phyloP scores from a whole-genome alignment of 2,888 invertebrate genomes.

The Griposia aprilina region DNA sequence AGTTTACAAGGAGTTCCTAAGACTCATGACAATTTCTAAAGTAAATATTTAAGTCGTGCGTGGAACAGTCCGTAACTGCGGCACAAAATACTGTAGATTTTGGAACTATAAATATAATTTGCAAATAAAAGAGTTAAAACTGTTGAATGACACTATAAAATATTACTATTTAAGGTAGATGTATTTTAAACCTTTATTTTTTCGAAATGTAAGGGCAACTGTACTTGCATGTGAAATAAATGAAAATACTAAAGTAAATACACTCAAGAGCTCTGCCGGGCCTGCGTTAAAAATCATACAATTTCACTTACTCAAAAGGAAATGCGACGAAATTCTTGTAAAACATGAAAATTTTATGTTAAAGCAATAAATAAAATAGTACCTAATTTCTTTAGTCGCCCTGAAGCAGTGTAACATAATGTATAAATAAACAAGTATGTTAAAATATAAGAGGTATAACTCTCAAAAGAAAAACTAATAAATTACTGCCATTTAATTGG shows the following conservation, averaged over 20 bases:
- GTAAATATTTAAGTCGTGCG: background rate
- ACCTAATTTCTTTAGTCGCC: constrained; percentile 26
- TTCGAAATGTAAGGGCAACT: constrained; percentile 48
- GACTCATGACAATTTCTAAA: constrained; percentile 58
- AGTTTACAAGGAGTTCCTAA: constrained; percentile 57
- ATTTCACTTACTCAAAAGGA: constrained; percentile 2
- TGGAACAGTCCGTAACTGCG: constrained; percentile 31
- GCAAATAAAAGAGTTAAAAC: constrained; percentile 64
- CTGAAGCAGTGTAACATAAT: constrained; percentile 29
- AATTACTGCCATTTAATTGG: constrained; percentile 32
- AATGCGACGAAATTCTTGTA: constrained; percentile 20
- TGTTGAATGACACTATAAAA: constrained; percentile 65
- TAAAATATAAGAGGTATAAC: constrained; percentile 27
- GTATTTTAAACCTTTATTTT: constrained; percentile 46
- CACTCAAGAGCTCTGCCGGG: background rate
- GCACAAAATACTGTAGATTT: constrained; percentile 60
- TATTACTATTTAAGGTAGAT: constrained; percentile 58
- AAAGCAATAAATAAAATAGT: constrained; percentile 48
- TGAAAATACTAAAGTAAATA: constrained; percentile 27
- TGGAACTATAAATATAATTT: constrained; percentile 63
- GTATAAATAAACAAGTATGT: constrained; percentile 41
- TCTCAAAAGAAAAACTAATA: constrained; percentile 31
- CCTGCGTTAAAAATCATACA: background rate
- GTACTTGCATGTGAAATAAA: constrained; percentile 43
- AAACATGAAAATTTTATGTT: constrained; percentile 9